These are phyloP conservation scores for Papilio dardanus DNA, from an alignment of 1,140 invertebrate species.

Conservation along the genomic window DNA sequence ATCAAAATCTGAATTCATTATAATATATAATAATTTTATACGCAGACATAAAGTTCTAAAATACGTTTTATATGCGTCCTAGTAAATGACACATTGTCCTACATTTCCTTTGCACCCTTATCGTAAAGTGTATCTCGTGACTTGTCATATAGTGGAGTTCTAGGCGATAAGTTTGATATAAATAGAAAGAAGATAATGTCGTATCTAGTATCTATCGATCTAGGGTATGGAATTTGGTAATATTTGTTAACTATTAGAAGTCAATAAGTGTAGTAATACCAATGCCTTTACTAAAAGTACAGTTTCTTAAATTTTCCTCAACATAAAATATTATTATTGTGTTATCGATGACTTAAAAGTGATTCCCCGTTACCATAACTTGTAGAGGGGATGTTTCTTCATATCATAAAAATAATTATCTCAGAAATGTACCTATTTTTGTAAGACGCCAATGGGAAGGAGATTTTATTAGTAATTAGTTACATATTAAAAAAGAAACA, in stretches of 20 bases:
- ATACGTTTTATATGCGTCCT: background rate
- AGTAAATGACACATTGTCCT: background rate
- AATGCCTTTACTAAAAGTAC: no score
- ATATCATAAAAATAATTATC: background rate
- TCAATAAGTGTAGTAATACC: no score
- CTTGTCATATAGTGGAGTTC: background rate
- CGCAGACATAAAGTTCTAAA: background rate
- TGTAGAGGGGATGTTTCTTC: background rate
- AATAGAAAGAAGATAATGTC: background rate
- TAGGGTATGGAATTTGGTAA: background rate
- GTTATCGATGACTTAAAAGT: background rate
- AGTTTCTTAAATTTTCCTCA: background rate
- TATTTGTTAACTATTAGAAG: background rate
- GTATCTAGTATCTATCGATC: background rate
- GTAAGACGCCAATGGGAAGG: no score
- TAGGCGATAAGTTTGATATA: background rate
- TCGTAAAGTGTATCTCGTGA: background rate
- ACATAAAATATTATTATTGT: background rate
- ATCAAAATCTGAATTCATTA: no score
- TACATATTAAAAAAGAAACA: conserved; percentile 1
- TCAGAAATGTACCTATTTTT: background rate
- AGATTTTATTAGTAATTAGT: no score
- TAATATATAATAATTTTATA: background rate
- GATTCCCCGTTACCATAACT: background rate
- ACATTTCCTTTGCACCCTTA: background rate